These are phyloP conservation scores for Bursaphelenchus okinawaensis DNA, from an alignment of 2,888 invertebrate species.

Conservation along the genomic window DNA sequence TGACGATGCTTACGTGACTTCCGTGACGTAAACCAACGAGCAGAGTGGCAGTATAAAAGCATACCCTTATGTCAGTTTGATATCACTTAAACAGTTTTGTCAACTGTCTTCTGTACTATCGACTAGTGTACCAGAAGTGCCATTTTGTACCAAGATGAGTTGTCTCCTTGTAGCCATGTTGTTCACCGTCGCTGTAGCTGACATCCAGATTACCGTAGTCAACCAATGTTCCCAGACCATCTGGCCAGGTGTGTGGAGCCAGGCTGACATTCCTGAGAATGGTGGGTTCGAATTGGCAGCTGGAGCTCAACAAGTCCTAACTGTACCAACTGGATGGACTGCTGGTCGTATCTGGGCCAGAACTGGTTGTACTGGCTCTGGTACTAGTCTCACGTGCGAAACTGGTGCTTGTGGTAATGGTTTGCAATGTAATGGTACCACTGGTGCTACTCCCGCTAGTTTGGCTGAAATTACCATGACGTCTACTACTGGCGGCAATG, in stretches of 20 bases:
- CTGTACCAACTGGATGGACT: constrained; percentile 40
- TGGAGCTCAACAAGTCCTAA: too few species aligned
- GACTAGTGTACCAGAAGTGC: too few species aligned
- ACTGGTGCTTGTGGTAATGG: constrained; percentile 42
- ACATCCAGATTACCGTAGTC: constrained; percentile 24
- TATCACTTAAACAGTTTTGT: too few species aligned
- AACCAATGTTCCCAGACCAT: constrained; percentile 45
- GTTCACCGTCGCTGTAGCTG: background rate
- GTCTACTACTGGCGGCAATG: constrained; percentile 58
- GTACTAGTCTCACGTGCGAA: constrained; percentile 41
- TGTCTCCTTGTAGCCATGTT: background rate
- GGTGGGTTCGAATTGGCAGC: too few species aligned
- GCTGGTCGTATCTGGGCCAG: constrained; percentile 44
- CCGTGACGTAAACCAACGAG: too few species aligned
- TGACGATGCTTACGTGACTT: too few species aligned
- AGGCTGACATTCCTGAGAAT: too few species aligned
- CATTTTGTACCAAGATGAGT: too few species aligned
- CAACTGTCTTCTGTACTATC: too few species aligned
- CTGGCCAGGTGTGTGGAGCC: constrained; percentile 46
- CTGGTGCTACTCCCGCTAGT: constrained; percentile 60
- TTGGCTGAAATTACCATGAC: constrained; percentile 61
- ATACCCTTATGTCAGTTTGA: too few species aligned
- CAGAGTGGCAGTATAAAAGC: too few species aligned
- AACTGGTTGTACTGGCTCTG: constrained; percentile 34
- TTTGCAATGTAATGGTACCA: constrained; percentile 59